phyloP scores from a whole-genome alignment of 1,140 invertebrate species.

The Reticulitermes speratus region DNA sequence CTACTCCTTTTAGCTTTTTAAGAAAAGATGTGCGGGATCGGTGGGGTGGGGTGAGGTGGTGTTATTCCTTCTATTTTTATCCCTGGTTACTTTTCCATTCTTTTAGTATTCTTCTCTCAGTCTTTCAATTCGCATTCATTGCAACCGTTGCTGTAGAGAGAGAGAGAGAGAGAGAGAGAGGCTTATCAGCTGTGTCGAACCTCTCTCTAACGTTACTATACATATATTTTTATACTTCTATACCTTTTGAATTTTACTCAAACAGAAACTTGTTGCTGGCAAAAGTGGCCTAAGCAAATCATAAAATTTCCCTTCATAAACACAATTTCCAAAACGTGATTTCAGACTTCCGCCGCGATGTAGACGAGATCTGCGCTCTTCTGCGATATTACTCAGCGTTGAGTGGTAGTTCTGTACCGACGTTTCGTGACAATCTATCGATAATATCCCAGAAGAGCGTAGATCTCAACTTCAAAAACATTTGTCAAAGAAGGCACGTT shows the following conservation, averaged over 20 bases:
- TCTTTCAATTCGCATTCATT: background rate
- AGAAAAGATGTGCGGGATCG: background rate
- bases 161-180: background rate
- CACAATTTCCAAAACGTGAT: too few species aligned
- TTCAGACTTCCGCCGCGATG: too few species aligned
- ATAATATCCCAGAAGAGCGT: too few species aligned
- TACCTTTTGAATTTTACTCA: background rate
- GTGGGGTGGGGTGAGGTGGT: background rate
- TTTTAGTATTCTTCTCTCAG: conserved; percentile 20
- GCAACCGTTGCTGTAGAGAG: background rate
- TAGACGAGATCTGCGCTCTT: too few species aligned
- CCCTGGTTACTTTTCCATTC: background rate
- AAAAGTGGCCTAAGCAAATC: background rate
- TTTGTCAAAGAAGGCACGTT: too few species aligned
- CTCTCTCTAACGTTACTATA: background rate
- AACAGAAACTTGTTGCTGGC: background rate
- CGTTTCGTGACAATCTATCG: too few species aligned
- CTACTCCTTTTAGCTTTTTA: background rate
- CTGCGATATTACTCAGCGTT: too few species aligned
- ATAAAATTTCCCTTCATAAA: too few species aligned
- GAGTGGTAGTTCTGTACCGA: too few species aligned
- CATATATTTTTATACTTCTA: background rate
- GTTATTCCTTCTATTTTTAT: background rate
- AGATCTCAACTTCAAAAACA: too few species aligned
- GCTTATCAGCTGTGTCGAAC: background rate